A percentile compares a stretch with the other conserved stretches of the same genome.
Evolutionary conservation across 2,797 vertebrate species (phyloP).

Genomic region (Urophycis tenuis): DNA sequence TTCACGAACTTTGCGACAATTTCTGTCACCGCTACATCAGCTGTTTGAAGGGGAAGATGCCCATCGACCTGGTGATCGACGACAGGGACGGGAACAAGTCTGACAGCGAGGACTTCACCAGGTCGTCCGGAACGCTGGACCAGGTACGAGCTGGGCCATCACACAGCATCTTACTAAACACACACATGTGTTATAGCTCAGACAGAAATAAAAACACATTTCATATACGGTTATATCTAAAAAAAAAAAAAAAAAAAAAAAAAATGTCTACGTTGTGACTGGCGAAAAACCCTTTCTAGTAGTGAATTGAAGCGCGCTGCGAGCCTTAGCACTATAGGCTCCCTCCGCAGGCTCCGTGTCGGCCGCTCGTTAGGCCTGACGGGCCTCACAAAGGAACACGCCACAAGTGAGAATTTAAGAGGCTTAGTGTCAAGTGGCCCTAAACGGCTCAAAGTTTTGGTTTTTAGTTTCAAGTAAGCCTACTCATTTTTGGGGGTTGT

Average conservation of each 20-base stretch:
- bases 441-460: conserved; percentile 3
- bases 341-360: neutral
- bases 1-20: conserved; percentile 95
- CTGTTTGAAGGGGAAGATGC: conserved; percentile 97
- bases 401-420: conserved; percentile 25
- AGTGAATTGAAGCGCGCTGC: too few relatives aligned
- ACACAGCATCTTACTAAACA: too few relatives aligned
- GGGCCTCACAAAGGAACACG: neutral
- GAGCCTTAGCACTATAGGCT: too few relatives aligned
- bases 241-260: too few relatives aligned
- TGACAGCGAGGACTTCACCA: conserved; percentile 86
- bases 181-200: neutral
- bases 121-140: conserved; percentile 79
- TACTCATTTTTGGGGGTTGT: neutral
- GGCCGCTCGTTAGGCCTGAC: neutral
- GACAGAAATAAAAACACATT: neutral
- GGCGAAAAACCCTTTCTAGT: neutral
- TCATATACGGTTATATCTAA: neutral
- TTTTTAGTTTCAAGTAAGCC: conserved; percentile 13
- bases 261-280: too few relatives aligned
- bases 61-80: conserved; percentile 91
- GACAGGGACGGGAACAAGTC: conserved; percentile 88
- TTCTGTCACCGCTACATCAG: conserved; percentile 97
- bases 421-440: conserved; percentile 33
- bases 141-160: conserved; percentile 71